Conservation (phyloP, 1,140 invertebrate species). For the Grapholita molesta region DNA sequence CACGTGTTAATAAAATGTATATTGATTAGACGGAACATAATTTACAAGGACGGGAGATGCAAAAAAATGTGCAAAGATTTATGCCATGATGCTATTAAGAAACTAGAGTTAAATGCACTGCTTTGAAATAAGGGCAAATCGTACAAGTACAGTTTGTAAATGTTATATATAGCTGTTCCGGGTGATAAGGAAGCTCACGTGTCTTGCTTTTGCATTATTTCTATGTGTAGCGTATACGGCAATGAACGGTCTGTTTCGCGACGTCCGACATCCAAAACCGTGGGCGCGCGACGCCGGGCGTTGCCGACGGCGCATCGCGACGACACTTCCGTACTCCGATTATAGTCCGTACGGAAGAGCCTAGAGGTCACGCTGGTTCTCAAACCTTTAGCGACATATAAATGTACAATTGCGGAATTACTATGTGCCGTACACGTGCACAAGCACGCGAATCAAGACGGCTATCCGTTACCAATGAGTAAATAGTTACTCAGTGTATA, state of each 20-base stretch:
- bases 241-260: slow-evolving; percentile 25
- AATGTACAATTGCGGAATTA: neutral
- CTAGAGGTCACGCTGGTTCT: slow-evolving; percentile 40
- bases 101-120: neutral
- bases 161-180: slow-evolving; percentile 41
- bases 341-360: slow-evolving; percentile 66
- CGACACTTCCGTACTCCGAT: slow-evolving; percentile 57
- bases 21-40: too few relatives aligned
- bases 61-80: too few relatives aligned
- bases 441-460: neutral
- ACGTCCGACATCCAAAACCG: slow-evolving; percentile 24
- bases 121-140: neutral
- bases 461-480: neutral
- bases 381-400: neutral
- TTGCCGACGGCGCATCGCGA: slow-evolving; percentile 29
- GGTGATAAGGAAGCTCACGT: slow-evolving; percentile 47
- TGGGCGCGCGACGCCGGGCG: slow-evolving; percentile 17
- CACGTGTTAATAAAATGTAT: too few relatives aligned
- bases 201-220: slow-evolving; percentile 34
- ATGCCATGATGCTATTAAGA: too few relatives aligned
- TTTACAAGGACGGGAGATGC: too few relatives aligned
- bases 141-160: slow-evolving; percentile 19
- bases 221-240: slow-evolving; percentile 16
- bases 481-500: neutral
- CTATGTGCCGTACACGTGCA: neutral